Base-by-base conservation (phyloP, 2,797 vertebrate species). In the Anguilla marmorata region DNA sequence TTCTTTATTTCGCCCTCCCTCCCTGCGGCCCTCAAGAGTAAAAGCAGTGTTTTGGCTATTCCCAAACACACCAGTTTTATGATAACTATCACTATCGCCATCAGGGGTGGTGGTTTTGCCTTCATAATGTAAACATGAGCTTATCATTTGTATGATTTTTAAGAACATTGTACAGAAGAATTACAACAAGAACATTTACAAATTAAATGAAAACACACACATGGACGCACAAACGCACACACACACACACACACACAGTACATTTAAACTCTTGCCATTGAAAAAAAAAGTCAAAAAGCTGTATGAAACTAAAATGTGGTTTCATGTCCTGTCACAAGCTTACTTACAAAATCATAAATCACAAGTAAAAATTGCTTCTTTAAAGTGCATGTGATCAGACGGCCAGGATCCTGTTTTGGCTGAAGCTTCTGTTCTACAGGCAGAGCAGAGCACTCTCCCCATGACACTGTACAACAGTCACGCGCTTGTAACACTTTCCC, bases 371-470 rank as follows among this genome's bases (percentile, higher is more conserved):
- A 37, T 37, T 37, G 37, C 37, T 74, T 54, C 30, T 50, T 27
- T 66, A 69, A 66, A 84, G n/a, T 48, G 69, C n/a, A 45, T 27
- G 27, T 52, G 16, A 27, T 52, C 30, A 86, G 48, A 76, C 30
- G 19, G 27, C 2, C 2, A 72, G 3, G n/a, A 30, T 86, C 85
- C 85, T 86, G 85, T 86, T 72, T 21, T n/a, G 66, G n/a, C n/a
- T 27, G 7, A 11, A 11, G n/a, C 2, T 30, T 69, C 7, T 27
- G 8, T 30, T 30, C 3, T 14, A 12, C 3, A 41, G 33, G 33
- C 14, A 27, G n/a, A 30, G 27, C 66, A 72, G 2, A 8, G 56
- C 14, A 11, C 19, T n/a, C 21, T 72, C 2, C 8, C 66, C 27
- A 41, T 76, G 72, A 41, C 33, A 76, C 33, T 33, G 41, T 19